Percentiles rank a stretch among this genome's conserved stretches.
Evolutionary conservation across 2,113 vertebrate species (phyloP).

Genomic region (Haemorhous mexicanus): DNA sequence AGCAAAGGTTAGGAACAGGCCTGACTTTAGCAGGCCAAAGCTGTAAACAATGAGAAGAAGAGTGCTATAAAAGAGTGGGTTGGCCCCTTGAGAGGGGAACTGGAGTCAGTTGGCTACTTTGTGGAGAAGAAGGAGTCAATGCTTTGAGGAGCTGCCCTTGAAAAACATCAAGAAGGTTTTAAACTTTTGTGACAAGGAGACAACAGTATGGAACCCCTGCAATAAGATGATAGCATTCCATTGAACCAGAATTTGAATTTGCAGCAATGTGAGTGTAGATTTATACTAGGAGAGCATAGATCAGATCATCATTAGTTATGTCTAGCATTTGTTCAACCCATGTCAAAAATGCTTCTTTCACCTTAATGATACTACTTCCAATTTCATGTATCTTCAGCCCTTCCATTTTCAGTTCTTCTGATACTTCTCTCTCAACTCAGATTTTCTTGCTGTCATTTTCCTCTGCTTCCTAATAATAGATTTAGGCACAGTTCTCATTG

Average conservation of each 20-base stretch:
- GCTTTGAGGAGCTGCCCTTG: rapidly evolving
- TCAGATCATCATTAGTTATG: not conserved
- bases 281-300: not conserved
- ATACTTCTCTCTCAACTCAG: not conserved
- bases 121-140: no score
- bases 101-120: no score
- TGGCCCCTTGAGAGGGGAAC: no score
- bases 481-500: constrained; percentile 4
- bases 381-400: not conserved
- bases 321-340: not conserved
- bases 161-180: no score
- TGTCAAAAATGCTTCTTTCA: not conserved
- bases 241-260: not conserved
- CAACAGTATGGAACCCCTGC: no score
- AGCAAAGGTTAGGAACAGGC: no score
- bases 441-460: not conserved
- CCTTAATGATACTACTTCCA: not conserved
- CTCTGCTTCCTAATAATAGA: constrained; percentile 6
- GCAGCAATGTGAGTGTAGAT: not conserved
- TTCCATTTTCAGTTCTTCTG: not conserved
- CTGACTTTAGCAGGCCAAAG: no score
- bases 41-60: no score
- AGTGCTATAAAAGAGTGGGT: no score
- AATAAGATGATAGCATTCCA: not conserved
- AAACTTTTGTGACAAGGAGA: no score